Evolutionary conservation across 2,888 invertebrate species (phyloP).

Genomic region (Listrodromus nycthemerus): DNA sequence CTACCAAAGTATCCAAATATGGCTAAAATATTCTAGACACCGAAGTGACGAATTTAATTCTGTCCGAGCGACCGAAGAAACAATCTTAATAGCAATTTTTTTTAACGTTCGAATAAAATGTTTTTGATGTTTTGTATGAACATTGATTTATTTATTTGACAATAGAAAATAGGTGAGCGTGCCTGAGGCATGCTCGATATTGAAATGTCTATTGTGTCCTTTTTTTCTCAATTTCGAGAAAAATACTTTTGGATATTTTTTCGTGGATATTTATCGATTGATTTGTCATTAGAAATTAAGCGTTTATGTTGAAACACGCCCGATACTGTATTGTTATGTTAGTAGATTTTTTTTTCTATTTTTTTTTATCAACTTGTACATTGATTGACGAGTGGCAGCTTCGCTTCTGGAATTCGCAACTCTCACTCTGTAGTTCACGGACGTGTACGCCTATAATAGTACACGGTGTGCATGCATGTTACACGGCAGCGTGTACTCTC

Average conservation of each 20-base stretch:
- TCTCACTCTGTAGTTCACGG: conserved; percentile 66
- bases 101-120: background rate
- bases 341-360: background rate
- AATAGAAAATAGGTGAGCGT: too few relatives aligned
- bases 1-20: too few relatives aligned
- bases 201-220: too few relatives aligned
- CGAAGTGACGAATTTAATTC: too few relatives aligned
- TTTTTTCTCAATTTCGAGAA: too few relatives aligned
- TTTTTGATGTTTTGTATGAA: background rate
- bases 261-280: background rate
- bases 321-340: background rate
- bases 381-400: conserved; percentile 20
- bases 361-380: background rate
- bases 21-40: too few relatives aligned
- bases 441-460: conserved; percentile 60
- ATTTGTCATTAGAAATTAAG: conserved; percentile 7
- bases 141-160: too few relatives aligned
- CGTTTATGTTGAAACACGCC: background rate
- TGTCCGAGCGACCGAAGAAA: too few relatives aligned
- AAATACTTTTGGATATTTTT: too few relatives aligned
- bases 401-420: conserved; percentile 53
- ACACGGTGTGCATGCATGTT: conserved; percentile 44
- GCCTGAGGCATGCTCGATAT: too few relatives aligned
- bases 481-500: conserved; percentile 51
- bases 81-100: too few relatives aligned